Percentiles rank a stretch among this genome's conserved stretches.
These are phyloP conservation scores for Alcis repandata DNA, from an alignment of 2,888 invertebrate species.

Conservation along the genomic window DNA sequence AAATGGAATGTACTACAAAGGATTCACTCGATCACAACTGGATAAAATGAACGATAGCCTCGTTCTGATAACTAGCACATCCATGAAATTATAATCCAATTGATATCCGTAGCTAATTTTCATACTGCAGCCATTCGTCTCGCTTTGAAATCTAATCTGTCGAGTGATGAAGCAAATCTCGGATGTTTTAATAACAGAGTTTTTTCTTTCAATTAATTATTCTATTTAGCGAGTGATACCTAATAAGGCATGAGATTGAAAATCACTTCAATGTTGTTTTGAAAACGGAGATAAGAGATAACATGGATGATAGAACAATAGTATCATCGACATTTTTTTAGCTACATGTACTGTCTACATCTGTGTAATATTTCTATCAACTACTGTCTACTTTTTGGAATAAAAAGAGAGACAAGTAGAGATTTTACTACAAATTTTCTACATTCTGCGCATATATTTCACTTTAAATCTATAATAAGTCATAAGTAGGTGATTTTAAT, in stretches of 20 bases:
- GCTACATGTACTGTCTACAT: no score
- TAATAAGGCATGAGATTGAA: constrained; percentile 49
- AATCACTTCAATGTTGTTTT: constrained; percentile 48
- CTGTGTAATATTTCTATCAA: no score
- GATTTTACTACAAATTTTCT: no score
- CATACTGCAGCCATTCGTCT: constrained; percentile 76
- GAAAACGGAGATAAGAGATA: neutral
- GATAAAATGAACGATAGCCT: constrained; percentile 12
- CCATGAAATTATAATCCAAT: constrained; percentile 61
- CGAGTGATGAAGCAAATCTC: constrained; percentile 77
- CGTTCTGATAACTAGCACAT: constrained; percentile 48
- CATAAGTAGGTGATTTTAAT: no score
- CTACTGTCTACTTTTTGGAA: no score
- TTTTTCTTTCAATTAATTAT: constrained; percentile 79
- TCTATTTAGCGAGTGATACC: constrained; percentile 79
- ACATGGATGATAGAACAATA: no score
- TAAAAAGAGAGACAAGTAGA: no score
- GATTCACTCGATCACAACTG: neutral
- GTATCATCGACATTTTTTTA: no score
- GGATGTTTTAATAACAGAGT: constrained; percentile 65
- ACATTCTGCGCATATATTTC: no score
- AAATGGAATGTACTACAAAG: no score
- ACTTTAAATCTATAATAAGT: no score
- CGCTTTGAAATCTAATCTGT: constrained; percentile 79
- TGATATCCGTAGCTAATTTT: constrained; percentile 74